These are phyloP conservation scores for Netelia virgata DNA, from an alignment of 2,888 invertebrate species.

Conservation along the genomic window DNA sequence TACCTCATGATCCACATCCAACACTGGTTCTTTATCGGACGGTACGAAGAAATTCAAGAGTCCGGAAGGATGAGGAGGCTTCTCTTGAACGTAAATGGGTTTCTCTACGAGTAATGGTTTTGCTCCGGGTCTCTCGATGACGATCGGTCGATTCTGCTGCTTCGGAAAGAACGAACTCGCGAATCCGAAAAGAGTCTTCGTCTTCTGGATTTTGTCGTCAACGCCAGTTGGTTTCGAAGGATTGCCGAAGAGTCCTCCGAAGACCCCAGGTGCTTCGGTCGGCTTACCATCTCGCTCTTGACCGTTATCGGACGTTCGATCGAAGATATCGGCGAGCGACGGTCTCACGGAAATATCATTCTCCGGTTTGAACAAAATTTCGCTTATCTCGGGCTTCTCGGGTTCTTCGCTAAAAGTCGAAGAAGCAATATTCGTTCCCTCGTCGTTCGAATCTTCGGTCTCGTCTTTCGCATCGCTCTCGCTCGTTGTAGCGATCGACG, in stretches of 20 bases:
- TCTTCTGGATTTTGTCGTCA: slow-evolving; percentile 19
- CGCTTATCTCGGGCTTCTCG: slow-evolving; percentile 20
- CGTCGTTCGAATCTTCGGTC: not conserved
- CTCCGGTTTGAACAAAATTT: slow-evolving; percentile 54
- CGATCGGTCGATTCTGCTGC: slow-evolving; percentile 56
- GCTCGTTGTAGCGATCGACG: not conserved
- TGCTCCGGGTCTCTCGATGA: slow-evolving; percentile 61
- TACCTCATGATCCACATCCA: slow-evolving; percentile 59
- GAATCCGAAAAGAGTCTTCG: slow-evolving; percentile 10
- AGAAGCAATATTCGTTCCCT: not conserved
- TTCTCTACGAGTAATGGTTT: slow-evolving; percentile 62
- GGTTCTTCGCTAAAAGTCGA: slow-evolving; percentile 22
- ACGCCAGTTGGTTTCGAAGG: slow-evolving; percentile 37
- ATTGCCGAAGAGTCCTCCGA: slow-evolving; percentile 63
- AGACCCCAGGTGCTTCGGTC: slow-evolving; percentile 47
- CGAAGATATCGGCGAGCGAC: slow-evolving; percentile 35
- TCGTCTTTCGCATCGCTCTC: not conserved
- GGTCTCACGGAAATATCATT: slow-evolving; percentile 50
- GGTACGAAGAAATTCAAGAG: slow-evolving; percentile 39
- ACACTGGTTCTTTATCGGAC: slow-evolving; percentile 23
- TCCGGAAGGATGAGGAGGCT: slow-evolving; percentile 24
- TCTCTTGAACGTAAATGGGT: slow-evolving; percentile 64
- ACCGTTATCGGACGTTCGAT: not conserved
- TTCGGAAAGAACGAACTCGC: slow-evolving; percentile 32
- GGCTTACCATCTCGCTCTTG: slow-evolving; percentile 34